phyloP scores from a whole-genome alignment of 2,113 vertebrate species.

The Pelecanus crispus region DNA sequence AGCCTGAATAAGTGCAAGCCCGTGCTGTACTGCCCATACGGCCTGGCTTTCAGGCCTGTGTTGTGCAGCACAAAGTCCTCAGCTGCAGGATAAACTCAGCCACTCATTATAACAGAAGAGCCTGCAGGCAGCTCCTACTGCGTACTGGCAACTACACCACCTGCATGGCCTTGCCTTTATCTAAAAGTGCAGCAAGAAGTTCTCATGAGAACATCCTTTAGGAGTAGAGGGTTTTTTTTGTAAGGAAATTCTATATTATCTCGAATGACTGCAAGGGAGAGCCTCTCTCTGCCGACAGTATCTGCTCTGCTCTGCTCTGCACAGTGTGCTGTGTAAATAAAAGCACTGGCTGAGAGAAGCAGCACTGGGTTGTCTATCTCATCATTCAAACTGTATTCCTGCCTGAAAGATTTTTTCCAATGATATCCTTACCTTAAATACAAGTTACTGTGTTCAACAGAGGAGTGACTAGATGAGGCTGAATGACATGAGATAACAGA shows the following conservation, averaged over 20 bases:
- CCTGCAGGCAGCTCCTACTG: neutral
- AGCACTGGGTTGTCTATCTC: neutral
- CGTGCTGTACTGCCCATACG: neutral
- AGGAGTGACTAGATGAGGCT: neutral
- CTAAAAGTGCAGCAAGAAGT: neutral
- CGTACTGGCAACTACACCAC: neutral
- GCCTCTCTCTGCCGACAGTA: neutral
- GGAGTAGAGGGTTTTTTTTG: neutral
- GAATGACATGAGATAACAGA: neutral
- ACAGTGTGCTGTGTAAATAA: neutral
- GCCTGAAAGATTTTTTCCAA: neutral
- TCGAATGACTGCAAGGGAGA: neutral
- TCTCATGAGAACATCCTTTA: neutral
- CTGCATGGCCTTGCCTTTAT: neutral
- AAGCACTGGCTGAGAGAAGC: neutral
- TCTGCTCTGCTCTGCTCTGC: neutral
- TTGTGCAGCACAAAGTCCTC: neutral
- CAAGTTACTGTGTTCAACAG: neutral
- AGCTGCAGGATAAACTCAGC: neutral
- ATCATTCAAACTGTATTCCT: neutral
- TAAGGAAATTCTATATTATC: neutral
- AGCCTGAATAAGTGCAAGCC: neutral
- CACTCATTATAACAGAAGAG: neutral
- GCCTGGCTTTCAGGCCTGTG: neutral
- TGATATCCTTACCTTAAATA: neutral